A percentile compares a stretch with the other conserved stretches of the same genome.
Evolutionary conservation across 2,797 vertebrate genomes (phyloP).

Genomic region (Tenualosa ilisha): DNA sequence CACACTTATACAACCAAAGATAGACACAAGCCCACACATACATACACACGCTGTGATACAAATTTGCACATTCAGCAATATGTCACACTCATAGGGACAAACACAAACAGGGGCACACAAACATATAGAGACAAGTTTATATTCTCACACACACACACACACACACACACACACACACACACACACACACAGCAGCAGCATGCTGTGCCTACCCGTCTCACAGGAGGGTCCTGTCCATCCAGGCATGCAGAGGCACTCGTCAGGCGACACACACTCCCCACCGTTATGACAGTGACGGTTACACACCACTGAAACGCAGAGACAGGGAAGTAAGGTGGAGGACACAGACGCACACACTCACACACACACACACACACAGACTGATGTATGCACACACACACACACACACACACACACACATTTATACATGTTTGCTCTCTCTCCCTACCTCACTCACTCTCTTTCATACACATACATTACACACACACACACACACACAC

Average conservation of each 20-base stretch:
- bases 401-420: background rate
- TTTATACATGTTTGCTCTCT: background rate
- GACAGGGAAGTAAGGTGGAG: background rate
- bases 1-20: background rate
- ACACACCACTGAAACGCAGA: conserved; percentile 74
- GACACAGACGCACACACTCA: conserved; percentile 1
- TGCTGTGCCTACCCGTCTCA: conserved; percentile 72
- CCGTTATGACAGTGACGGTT: conserved; percentile 80
- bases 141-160: conserved; percentile 24
- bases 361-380: background rate
- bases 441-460: background rate
- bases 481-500: background rate
- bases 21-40: background rate
- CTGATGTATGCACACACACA: background rate
- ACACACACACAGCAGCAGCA: conserved; percentile 5
- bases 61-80: background rate
- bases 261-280: conserved; percentile 75
- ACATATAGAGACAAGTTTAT: background rate
- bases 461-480: too few species aligned
- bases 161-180: conserved; percentile 26
- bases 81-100: background rate
- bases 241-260: conserved; percentile 70
- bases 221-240: conserved; percentile 81
- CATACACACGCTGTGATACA: background rate
- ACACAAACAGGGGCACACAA: background rate